Base-by-base conservation (phyloP, 2,113 vertebrate genomes). In the Puffinus mauretanicus region DNA sequence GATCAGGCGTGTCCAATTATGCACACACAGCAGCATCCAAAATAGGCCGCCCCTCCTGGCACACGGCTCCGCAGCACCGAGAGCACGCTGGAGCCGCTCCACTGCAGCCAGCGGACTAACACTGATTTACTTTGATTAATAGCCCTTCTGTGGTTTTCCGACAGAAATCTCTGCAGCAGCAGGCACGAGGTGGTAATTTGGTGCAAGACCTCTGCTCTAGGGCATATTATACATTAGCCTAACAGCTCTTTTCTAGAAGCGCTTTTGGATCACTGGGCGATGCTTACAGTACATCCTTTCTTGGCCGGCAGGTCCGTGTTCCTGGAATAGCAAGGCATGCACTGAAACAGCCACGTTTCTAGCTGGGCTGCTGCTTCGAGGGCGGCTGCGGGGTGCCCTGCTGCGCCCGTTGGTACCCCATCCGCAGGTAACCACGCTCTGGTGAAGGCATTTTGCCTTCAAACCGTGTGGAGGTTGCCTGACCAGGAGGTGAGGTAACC, bases 31-130 rank as follows among this genome's bases (percentile, higher is more conserved):
- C 78, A 89, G 66, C 82, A 52, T 85, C 61, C 92, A 79, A 82
- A 87, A 38, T 3, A 22, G 42, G 60, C 27, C 1, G 5, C 7
- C 42, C 24, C n/a, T 95, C 34, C 71, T 94, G 94, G 76, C 91
- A 57, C 1, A 1, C 3, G 3, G 44, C 29, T 40, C 38, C 1
- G 1, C 15, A 47, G 32, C 69, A 38, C 44, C 0, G 3, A 32
- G 32, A 67, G n/a, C 34, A 17, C 1, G 1, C n/a, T 81, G 76
- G 83, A 86, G 51, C 36, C 0, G 0, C 34, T 79, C 36, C 32
- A 17, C 40, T 38, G 49, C 47, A 21, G 76, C 52, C 88, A 90
- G 92, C 0, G 0, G 78, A 5, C 52, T 32, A 57, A 11, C 20
- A 14, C 38, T 3, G 2, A 44, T 83, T 77, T 75, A 8, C 22